Base-by-base conservation (phyloP, 2,888 invertebrate species). In the Norana najaformis region DNA sequence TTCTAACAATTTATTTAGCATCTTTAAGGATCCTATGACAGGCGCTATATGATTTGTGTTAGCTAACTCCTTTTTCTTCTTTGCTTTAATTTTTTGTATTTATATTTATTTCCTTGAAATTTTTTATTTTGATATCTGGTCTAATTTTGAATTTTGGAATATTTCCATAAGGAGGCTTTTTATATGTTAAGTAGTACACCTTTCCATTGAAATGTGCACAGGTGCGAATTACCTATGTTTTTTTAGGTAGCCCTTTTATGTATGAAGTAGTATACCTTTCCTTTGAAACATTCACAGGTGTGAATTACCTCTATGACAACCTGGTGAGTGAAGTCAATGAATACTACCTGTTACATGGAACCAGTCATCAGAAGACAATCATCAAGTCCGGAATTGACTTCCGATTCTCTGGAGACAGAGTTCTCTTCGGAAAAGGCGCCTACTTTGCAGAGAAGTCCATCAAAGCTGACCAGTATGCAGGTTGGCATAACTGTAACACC, bases 381-480 rank as follows among this genome's bases (percentile, higher is more conserved):
- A 23, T 91, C 18, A 90, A 89, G 20, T 90, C 91, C 37, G 93
- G 93, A 1, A 83, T 93, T 18, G 93, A 93, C 90, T 90, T 91
- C 20, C 90, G 92, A 83, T 83, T 93, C 89, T 91, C 92, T 11
- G 91, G 91, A 20, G 91, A 90, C 23, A 85, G 83, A 34, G 91
- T 92, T 36, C 90, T 92, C 37, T 92, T 93, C 90, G 93, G 93
- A 23, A 36, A 90, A 47, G 93, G 92, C 4, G 90, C 93, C 6
- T 93, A 93, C 88, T 91, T 92, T 91, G 92, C 93, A 8, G 93
- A 93, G 90, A 92, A 92, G 47, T 92, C 93, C 16, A 92, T 93
- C 18, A 93, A 93, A 85, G 92, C 93, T 38, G 93, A 93, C 90
- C 93, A 93, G 85, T 93, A 93, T 89, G 90, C 93, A 91, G 93